These are phyloP conservation scores for Pristionchus mayeri DNA, from an alignment of 2,888 invertebrate species.

Conservation along the genomic window DNA sequence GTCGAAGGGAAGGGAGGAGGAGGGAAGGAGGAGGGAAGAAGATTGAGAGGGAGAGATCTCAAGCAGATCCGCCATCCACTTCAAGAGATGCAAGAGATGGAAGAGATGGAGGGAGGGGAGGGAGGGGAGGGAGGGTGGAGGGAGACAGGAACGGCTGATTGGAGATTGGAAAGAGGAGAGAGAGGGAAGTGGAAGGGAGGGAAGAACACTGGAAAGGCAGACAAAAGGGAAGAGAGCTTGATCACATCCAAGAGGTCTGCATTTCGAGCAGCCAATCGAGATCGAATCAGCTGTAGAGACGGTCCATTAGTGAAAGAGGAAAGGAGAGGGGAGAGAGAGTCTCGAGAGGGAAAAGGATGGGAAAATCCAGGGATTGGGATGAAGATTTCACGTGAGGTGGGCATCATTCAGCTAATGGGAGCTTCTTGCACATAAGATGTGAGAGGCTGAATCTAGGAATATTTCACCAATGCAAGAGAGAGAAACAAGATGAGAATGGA, in stretches of 20 bases:
- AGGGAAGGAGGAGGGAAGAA: neutral
- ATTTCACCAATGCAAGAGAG: neutral
- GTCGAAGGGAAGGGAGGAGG: constrained; percentile 44
- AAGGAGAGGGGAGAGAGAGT: neutral
- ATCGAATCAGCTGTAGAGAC: constrained; percentile 1
- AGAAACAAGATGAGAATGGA: neutral
- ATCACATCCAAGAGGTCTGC: neutral
- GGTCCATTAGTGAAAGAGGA: neutral
- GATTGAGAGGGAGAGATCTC: constrained; percentile 50
- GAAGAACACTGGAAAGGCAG: neutral
- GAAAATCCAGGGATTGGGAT: neutral
- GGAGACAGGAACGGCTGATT: constrained; percentile 42
- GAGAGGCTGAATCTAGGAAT: neutral
- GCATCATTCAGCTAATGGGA: neutral
- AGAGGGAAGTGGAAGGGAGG: neutral
- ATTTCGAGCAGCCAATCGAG: neutral
- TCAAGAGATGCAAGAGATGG: constrained; percentile 41
- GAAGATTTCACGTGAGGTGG: neutral
- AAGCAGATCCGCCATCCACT: constrained; percentile 7
- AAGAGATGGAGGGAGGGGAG: constrained; percentile 25
- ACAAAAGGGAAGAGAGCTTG: neutral
- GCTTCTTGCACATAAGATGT: neutral
- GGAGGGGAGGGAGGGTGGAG: too few relatives aligned
- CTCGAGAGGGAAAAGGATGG: neutral
- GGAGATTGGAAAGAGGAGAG: too few relatives aligned